These are phyloP conservation scores for Clostera curtula DNA, from an alignment of 2,888 invertebrate species.

Conservation along the genomic window DNA sequence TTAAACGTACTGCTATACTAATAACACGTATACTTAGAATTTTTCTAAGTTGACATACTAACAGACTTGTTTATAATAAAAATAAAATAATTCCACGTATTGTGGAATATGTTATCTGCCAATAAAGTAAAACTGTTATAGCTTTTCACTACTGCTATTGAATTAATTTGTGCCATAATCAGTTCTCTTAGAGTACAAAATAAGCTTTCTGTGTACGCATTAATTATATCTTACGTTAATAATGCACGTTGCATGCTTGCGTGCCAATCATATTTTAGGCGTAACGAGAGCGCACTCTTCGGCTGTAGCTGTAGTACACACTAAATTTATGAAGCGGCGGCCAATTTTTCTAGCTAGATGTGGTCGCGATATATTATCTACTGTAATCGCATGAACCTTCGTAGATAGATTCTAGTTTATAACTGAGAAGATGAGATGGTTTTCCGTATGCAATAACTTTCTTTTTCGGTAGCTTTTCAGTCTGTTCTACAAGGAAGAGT, in stretches of 20 bases:
- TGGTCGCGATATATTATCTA: constrained; percentile 33
- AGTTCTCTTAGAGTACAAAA: no score
- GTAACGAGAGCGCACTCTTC: constrained; percentile 29
- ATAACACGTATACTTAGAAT: no score
- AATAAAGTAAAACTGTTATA: no score
- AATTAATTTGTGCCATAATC: no score
- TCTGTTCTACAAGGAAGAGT: background rate
- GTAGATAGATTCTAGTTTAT: constrained; percentile 48
- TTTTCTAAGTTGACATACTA: no score
- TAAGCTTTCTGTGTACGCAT: constrained; percentile 34
- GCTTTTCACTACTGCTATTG: no score
- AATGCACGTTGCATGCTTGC: constrained; percentile 41
- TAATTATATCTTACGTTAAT: constrained; percentile 25
- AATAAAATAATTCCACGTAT: no score
- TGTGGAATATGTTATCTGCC: no score
- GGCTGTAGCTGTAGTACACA: constrained; percentile 36
- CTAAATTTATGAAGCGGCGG: constrained; percentile 26
- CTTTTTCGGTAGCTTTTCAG: constrained; percentile 3
- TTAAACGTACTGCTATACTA: no score
- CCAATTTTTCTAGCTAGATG: constrained; percentile 25
- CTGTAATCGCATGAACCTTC: constrained; percentile 53
- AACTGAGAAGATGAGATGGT: constrained; percentile 35
- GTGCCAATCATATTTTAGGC: constrained; percentile 27
- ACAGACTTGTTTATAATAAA: no score
- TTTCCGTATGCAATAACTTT: constrained; percentile 18